These are phyloP conservation scores for Oceanodroma tethys DNA, from an alignment of 2,113 vertebrate genomes.

Conservation along the genomic window DNA sequence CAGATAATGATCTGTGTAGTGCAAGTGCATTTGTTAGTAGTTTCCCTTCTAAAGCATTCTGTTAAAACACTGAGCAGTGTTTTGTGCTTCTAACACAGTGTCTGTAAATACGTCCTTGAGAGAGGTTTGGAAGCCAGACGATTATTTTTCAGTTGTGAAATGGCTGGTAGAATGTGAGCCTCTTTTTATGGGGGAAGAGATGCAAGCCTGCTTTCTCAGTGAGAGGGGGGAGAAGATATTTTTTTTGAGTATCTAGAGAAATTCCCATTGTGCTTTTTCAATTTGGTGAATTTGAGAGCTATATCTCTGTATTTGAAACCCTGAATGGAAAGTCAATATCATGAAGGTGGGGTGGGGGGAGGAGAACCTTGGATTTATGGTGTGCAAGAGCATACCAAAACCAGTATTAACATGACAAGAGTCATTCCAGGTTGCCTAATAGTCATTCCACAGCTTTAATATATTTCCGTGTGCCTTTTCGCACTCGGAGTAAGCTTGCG, in stretches of 20 bases:
- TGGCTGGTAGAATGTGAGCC: background rate
- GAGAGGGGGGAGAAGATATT: background rate
- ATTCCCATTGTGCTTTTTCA: background rate
- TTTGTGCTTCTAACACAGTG: background rate
- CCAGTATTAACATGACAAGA: background rate
- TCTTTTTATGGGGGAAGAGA: background rate
- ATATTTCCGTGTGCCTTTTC: background rate
- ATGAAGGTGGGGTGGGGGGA: background rate
- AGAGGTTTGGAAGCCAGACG: background rate
- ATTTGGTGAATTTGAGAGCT: background rate
- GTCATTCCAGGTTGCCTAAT: background rate
- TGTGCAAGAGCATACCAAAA: background rate
- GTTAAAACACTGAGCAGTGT: background rate
- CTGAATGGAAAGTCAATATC: background rate
- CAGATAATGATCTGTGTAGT: background rate
- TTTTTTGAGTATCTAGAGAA: background rate
- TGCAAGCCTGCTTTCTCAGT: background rate
- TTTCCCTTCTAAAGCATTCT: background rate
- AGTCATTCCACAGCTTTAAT: background rate
- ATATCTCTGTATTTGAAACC: background rate
- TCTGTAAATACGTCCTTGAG: background rate
- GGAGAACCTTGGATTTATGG: background rate
- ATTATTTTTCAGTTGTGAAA: background rate
- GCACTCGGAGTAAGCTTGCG: background rate
- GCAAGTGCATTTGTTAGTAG: background rate